These are phyloP conservation scores for Drosophila emarginata DNA, from an alignment of 2,888 invertebrate genomes.

Conservation along the genomic window DNA sequence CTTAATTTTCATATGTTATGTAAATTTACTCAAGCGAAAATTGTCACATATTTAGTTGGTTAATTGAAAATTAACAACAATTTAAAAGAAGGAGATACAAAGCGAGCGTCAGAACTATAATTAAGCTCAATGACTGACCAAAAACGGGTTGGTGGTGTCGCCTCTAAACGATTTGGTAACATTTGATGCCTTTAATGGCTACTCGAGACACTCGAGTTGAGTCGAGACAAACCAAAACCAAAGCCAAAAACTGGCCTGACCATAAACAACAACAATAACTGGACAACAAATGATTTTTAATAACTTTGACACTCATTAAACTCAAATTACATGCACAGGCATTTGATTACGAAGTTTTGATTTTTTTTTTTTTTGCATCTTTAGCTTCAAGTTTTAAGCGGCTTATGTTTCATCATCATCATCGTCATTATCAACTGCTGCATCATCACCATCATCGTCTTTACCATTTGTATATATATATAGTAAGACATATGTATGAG, in stretches of 20 bases:
- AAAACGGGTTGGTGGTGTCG: slow-evolving; percentile 47
- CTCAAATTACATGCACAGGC: slow-evolving; percentile 77
- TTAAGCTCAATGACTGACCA: slow-evolving; percentile 67
- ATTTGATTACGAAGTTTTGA: slow-evolving; percentile 70
- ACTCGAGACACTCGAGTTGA: slow-evolving; percentile 15
- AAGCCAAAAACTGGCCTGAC: slow-evolving; percentile 13
- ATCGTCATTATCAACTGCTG: no score
- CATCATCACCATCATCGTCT: slow-evolving; percentile 14
- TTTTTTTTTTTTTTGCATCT: slow-evolving; percentile 48
- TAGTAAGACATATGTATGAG: no score
- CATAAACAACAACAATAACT: slow-evolving; percentile 48
- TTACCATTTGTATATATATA: background rate
- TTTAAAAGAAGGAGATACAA: slow-evolving; percentile 20
- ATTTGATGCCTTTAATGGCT: slow-evolving; percentile 44
- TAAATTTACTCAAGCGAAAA: slow-evolving; percentile 5
- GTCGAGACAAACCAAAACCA: background rate
- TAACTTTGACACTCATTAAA: slow-evolving; percentile 78
- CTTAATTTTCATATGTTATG: slow-evolving; percentile 45
- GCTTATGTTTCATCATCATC: slow-evolving; percentile 60
- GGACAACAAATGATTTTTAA: slow-evolving; percentile 75
- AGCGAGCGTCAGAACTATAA: slow-evolving; percentile 44
- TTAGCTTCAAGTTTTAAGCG: slow-evolving; percentile 56
- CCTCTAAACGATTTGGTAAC: slow-evolving; percentile 60
- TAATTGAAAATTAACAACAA: slow-evolving; percentile 7
- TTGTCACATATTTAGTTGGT: slow-evolving; percentile 12